Evolutionary conservation across 2,888 invertebrate genomes (phyloP), one percentile per base, ranked within the genome.

Genomic region (Theodoxus fluviatilis): DNA sequence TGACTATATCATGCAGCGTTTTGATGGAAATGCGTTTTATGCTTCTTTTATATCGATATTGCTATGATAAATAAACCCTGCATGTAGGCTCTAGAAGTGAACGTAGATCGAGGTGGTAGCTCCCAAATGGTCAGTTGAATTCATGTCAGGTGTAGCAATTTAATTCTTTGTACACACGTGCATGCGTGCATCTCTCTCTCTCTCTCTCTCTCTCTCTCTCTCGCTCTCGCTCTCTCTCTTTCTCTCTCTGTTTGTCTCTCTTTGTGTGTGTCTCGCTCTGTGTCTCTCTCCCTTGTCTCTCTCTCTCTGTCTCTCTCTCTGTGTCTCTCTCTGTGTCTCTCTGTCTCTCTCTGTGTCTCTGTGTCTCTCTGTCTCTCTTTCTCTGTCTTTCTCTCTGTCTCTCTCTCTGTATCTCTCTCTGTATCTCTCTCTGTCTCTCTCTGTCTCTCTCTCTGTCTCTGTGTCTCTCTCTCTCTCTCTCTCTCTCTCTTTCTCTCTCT

Each of bases 251-350:
- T 7, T 33, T 6, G 6, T 28, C 18, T 7, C 33, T 33, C 15
- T 31, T 59, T 3, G 3, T 15, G 4, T 7, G 3, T 59, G 3
- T 15, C 9, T 4, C 31, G 7, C 4, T 7, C 18, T 3, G 25
- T 33, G 25, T 31, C 28, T 59, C 31, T 25, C n/a, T n/a, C n/a
- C n/a, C n/a, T n/a, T n/a, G n/a, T 31, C 59, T 59, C 12, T 59
- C 59, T 59, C 59, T 59, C n/a, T 59, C 59, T 59, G 7, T 59
- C 12, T 25, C 7, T 59, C 59, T 33, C 15, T 59, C 59, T 59
- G 31, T 59, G 18, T 59, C 59, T 59, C 6, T 59, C 59, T 59
- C 7, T 59, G 4, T 59, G 31, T 59, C 28, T 59, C 59, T 59
- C 33, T 59, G 31, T 59, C 59, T 59, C 4, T 33, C 59, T 59